Percentiles rank a stretch among this genome's conserved stretches.
Conservation (phyloP, 2,888 invertebrate genomes). For the Augochlorella aurata region DNA sequence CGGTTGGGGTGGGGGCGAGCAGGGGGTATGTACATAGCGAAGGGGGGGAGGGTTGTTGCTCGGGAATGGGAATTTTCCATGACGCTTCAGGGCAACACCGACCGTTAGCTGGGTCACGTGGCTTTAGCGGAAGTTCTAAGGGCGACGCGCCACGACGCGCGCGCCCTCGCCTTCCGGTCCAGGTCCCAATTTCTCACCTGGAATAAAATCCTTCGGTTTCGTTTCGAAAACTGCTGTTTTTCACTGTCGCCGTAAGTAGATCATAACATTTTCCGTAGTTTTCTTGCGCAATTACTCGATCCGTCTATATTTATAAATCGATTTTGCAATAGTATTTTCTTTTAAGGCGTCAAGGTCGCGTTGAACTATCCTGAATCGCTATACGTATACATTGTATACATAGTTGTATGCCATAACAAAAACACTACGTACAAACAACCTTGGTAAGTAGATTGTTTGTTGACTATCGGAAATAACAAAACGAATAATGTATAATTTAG, state of each 20-base stretch:
- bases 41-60: conserved; percentile 60
- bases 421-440: conserved; percentile 1
- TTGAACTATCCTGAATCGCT: conserved; percentile 7
- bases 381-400: too few species aligned
- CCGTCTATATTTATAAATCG: neutral
- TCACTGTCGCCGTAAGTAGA: neutral
- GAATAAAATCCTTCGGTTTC: neutral
- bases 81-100: conserved; percentile 66
- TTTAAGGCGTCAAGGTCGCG: conserved; percentile 23
- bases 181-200: neutral
- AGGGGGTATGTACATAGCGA: conserved; percentile 61
- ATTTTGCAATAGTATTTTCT: conserved; percentile 17
- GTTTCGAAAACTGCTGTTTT: neutral
- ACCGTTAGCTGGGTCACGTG: conserved; percentile 71
- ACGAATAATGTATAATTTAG: neutral
- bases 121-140: conserved; percentile 60
- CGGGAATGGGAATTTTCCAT: conserved; percentile 79
- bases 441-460: conserved; percentile 5
- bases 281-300: neutral
- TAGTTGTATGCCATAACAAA: neutral
- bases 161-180: conserved; percentile 62
- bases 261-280: neutral
- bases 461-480: too few species aligned
- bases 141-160: conserved; percentile 56
- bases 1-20: conserved; percentile 33